These are phyloP conservation scores for Piezodorus guildinii DNA, from an alignment of 1,140 invertebrate genomes.

Conservation along the genomic window DNA sequence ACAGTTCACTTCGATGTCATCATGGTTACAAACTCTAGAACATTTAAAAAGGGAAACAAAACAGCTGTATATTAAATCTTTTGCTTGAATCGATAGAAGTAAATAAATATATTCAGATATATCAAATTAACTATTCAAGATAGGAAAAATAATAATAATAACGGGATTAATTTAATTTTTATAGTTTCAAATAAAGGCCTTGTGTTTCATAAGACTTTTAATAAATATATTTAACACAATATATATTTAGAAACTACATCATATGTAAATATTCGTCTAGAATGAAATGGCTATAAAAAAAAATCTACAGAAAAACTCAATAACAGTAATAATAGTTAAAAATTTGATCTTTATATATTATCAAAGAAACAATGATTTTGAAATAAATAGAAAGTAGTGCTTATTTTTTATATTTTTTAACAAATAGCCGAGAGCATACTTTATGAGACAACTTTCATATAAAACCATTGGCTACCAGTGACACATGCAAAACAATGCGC, in stretches of 20 bases:
- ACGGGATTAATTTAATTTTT: neutral
- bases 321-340: too few relatives aligned
- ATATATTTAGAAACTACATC: too few relatives aligned
- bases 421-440: too few relatives aligned
- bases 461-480: constrained; percentile 8
- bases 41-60: constrained; percentile 25
- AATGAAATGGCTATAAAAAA: too few relatives aligned
- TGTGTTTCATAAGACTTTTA: neutral
- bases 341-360: too few relatives aligned
- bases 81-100: constrained; percentile 33
- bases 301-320: too few relatives aligned
- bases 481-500: constrained; percentile 7
- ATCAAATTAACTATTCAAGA: neutral
- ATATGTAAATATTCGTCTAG: too few relatives aligned
- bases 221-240: neutral
- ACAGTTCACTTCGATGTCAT: constrained; percentile 91
- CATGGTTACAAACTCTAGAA: constrained; percentile 96
- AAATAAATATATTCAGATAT: too few relatives aligned
- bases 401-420: too few relatives aligned
- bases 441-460: neutral
- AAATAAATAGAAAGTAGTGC: too few relatives aligned
- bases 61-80: too few relatives aligned
- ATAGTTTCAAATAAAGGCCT: neutral
- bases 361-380: too few relatives aligned
- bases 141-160: neutral